These are phyloP conservation scores for Callionymus lyra DNA, from an alignment of 2,113 vertebrate species.

Conservation along the genomic window DNA sequence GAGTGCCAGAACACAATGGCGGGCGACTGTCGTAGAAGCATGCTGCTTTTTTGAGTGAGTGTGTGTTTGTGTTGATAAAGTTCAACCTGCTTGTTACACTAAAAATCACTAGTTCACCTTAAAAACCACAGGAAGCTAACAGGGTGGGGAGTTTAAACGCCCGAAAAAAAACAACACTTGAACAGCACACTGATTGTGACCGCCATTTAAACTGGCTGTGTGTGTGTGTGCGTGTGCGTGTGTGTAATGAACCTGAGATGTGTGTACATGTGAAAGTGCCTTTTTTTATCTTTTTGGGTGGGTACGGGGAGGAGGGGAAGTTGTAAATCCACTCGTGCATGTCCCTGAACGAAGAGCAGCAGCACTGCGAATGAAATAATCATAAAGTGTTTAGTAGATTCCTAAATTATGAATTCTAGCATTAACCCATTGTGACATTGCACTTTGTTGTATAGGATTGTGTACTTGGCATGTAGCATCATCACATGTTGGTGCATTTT, in stretches of 20 bases:
- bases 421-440: slow-evolving; percentile 88
- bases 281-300: slow-evolving; percentile 56
- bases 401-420: slow-evolving; percentile 63
- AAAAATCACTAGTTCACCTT: slow-evolving; percentile 64
- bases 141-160: slow-evolving; percentile 54
- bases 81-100: slow-evolving; percentile 53
- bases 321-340: slow-evolving; percentile 56
- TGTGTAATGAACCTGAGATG: slow-evolving; percentile 19
- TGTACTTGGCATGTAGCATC: slow-evolving; percentile 75
- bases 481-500: slow-evolving; percentile 67
- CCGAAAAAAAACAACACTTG: slow-evolving; percentile 51
- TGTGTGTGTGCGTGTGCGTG: slow-evolving; percentile 20
- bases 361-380: slow-evolving; percentile 64
- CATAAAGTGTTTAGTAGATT: slow-evolving; percentile 55
- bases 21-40: slow-evolving; percentile 39
- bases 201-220: slow-evolving; percentile 28
- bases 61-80: slow-evolving; percentile 14
- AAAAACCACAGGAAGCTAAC: slow-evolving; percentile 62
- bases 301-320: slow-evolving; percentile 10
- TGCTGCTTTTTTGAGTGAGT: slow-evolving; percentile 38
- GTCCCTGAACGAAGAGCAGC: slow-evolving; percentile 57
- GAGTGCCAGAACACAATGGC: slow-evolving; percentile 41
- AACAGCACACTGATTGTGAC: slow-evolving; percentile 68
- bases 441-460: slow-evolving; percentile 70
- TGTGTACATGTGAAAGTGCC: slow-evolving; percentile 63